Conservation (phyloP, 2,797 vertebrate genomes). For the Podarcis lilfordi region DNA sequence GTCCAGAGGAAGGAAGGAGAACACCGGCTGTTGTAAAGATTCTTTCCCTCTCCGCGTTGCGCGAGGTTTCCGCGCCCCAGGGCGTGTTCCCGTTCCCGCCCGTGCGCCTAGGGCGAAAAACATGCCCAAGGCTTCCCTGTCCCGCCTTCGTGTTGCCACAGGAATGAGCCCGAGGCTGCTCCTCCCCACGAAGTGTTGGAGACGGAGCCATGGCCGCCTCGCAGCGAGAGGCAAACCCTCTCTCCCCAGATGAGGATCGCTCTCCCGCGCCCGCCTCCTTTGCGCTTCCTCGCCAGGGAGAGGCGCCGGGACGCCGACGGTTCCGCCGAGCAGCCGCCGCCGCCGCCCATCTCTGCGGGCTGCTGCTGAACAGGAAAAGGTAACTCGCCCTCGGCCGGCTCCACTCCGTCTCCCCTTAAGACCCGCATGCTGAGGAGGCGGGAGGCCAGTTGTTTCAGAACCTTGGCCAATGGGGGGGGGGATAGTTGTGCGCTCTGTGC, state of each 20-base stretch:
- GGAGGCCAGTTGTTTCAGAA: no score
- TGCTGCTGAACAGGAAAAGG: slow-evolving; percentile 40
- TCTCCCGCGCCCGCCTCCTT: rapidly evolving
- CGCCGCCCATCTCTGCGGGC: slow-evolving; percentile 42
- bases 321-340: background rate
- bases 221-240: background rate
- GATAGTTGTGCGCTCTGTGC: background rate
- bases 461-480: background rate
- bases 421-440: background rate
- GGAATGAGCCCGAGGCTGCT: background rate
- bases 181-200: no score
- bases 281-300: background rate
- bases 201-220: background rate
- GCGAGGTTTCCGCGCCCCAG: background rate
- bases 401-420: background rate
- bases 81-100: background rate
- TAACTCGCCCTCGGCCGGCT: background rate
- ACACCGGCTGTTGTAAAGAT: background rate
- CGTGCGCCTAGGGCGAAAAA: background rate
- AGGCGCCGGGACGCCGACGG: rapidly evolving
- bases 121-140: background rate
- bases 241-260: background rate
- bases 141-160: background rate
- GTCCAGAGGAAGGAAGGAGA: no score
- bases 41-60: background rate